These are phyloP conservation scores for Brotogeris chrysoptera DNA, from an alignment of 2,797 vertebrate genomes.

Conservation along the genomic window DNA sequence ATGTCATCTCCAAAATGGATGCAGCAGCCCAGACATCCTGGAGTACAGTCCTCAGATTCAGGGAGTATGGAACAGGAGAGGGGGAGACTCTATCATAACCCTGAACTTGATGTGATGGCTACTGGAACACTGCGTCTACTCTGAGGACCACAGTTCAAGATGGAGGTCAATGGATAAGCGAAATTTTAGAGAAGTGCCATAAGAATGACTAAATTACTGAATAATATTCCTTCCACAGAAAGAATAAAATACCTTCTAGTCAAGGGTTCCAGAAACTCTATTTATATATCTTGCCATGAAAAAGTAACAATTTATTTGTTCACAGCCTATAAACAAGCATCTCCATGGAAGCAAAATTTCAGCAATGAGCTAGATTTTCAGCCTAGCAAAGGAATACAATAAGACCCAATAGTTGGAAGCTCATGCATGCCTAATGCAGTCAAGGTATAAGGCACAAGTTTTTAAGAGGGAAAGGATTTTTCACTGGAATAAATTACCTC, in stretches of 20 bases:
- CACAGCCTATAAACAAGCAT: not conserved
- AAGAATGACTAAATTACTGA: not conserved
- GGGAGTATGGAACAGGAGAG: not conserved
- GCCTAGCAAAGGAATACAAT: not conserved
- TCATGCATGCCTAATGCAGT: not conserved
- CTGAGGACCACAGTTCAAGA: not conserved
- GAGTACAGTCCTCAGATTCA: not conserved
- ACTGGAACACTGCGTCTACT: not conserved
- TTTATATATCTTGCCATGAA: not conserved
- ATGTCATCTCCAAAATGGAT: too few species aligned
- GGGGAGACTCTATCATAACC: not conserved
- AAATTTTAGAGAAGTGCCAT: not conserved
- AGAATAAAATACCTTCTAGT: not conserved
- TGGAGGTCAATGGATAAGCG: accelerated
- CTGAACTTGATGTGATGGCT: not conserved
- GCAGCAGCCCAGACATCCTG: not conserved
- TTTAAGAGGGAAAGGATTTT: not conserved
- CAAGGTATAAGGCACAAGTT: not conserved
- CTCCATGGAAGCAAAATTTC: not conserved
- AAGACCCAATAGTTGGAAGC: not conserved
- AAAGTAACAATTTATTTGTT: not conserved
- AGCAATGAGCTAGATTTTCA: not conserved
- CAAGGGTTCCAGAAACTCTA: not conserved
- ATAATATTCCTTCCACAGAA: not conserved
- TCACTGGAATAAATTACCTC: not conserved